Percentiles rank a stretch among this genome's conserved stretches.
Evolutionary conservation across 2,888 invertebrate genomes (phyloP).

Genomic region (Sarcophaga rosellei): DNA sequence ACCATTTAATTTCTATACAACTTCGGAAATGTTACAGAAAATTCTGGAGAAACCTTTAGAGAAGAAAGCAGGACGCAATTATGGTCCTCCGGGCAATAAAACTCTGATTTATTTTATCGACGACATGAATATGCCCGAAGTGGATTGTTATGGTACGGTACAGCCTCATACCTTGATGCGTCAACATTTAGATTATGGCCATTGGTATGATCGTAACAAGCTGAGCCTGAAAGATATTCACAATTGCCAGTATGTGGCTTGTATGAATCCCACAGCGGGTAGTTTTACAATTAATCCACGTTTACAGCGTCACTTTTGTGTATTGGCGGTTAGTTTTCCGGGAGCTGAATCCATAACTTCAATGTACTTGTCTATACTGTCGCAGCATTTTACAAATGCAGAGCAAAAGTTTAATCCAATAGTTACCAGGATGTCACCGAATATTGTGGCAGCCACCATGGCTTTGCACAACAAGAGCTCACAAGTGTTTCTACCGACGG

Average conservation of each 20-base stretch:
- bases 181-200: constrained; percentile 97
- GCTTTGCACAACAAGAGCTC: constrained; percentile 92
- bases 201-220: constrained; percentile 96
- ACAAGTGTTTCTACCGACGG: constrained; percentile 95
- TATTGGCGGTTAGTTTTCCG: constrained; percentile 92
- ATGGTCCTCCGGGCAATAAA: constrained; percentile 97
- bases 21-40: constrained; percentile 96
- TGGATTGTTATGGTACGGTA: constrained; percentile 93
- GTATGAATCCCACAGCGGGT: constrained; percentile 99
- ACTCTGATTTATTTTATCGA: constrained; percentile 97
- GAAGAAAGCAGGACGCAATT: constrained; percentile 97
- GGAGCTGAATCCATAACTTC: constrained; percentile 90
- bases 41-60: constrained; percentile 96
- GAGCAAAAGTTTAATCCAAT: constrained; percentile 89
- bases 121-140: constrained; percentile 99
- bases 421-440: constrained; percentile 86
- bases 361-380: constrained; percentile 94
- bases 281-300: constrained; percentile 98
- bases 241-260: constrained; percentile 97
- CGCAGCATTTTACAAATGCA: constrained; percentile 91
- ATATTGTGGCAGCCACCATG: constrained; percentile 91
- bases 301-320: constrained; percentile 94
- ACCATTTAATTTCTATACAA: constrained; percentile 98
- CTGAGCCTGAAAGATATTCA: constrained; percentile 96
- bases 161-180: constrained; percentile 97